These are phyloP conservation scores for Leptothorax acervorum DNA, from an alignment of 2,888 invertebrate species.

Conservation along the genomic window DNA sequence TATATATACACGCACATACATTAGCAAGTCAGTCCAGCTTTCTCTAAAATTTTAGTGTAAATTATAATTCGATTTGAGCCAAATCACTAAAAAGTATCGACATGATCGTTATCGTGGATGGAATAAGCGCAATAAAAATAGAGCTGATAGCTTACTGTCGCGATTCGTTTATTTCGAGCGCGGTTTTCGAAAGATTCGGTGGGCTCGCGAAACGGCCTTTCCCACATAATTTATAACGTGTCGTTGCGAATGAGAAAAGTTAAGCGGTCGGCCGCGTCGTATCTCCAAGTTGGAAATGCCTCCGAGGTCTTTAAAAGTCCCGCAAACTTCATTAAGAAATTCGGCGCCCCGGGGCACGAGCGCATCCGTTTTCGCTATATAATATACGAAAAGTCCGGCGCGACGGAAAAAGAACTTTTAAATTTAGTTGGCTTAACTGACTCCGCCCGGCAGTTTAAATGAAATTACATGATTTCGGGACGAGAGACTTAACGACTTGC, in stretches of 20 bases:
- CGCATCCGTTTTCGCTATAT: slow-evolving; percentile 54
- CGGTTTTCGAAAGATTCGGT: background rate
- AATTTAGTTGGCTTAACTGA: slow-evolving; percentile 61
- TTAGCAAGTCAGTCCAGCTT: background rate
- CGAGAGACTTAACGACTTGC: slow-evolving; percentile 45
- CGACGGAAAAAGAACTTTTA: slow-evolving; percentile 56
- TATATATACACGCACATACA: background rate
- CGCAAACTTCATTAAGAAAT: slow-evolving; percentile 62
- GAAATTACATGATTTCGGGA: slow-evolving; percentile 46
- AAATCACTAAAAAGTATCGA: background rate
- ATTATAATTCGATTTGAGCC: background rate
- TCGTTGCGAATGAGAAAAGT: slow-evolving; percentile 57
- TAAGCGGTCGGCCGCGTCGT: slow-evolving; percentile 54
- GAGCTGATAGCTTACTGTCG: background rate
- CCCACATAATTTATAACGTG: slow-evolving; percentile 45
- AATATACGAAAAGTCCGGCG: slow-evolving; percentile 58
- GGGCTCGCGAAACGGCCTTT: background rate
- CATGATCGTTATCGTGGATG: background rate
- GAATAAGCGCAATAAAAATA: slow-evolving; percentile 26
- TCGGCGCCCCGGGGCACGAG: slow-evolving; percentile 53
- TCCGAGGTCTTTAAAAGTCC: slow-evolving; percentile 58
- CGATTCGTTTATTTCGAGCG: slow-evolving; percentile 18
- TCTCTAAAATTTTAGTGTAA: background rate
- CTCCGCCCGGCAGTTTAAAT: slow-evolving; percentile 50
- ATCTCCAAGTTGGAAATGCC: slow-evolving; percentile 51